Percentiles rank a stretch among this genome's conserved stretches.
These are phyloP conservation scores for Euzophera pinguis DNA, from an alignment of 2,888 invertebrate species.

Conservation along the genomic window DNA sequence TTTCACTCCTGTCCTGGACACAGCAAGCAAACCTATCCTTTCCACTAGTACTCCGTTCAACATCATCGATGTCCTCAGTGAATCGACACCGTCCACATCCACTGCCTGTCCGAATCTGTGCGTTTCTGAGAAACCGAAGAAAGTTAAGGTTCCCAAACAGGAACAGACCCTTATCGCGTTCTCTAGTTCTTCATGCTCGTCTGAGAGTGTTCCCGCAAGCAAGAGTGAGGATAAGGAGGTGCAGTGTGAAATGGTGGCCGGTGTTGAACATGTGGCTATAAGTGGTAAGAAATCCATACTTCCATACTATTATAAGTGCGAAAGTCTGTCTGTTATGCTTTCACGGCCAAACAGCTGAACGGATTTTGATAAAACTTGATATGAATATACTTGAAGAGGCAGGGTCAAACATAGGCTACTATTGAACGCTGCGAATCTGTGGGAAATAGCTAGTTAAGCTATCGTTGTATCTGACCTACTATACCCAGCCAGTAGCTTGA, in stretches of 20 bases:
- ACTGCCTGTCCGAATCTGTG: constrained; percentile 42
- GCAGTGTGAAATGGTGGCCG: constrained; percentile 35
- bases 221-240: constrained; percentile 35
- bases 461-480: too few relatives aligned
- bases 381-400: too few relatives aligned
- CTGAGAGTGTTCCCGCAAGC: constrained; percentile 46
- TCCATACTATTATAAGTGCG: too few relatives aligned
- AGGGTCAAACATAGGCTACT: too few relatives aligned
- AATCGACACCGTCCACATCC: constrained; percentile 52
- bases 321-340: too few relatives aligned
- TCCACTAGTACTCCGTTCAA: constrained; percentile 31
- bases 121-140: constrained; percentile 37
- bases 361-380: too few relatives aligned
- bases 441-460: too few relatives aligned
- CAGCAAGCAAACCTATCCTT: constrained; percentile 22
- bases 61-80: constrained; percentile 56
- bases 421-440: too few relatives aligned
- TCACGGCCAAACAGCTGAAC: too few relatives aligned
- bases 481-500: too few relatives aligned
- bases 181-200: constrained; percentile 55
- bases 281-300: too few relatives aligned
- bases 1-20: constrained; percentile 52
- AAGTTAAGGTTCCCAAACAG: constrained; percentile 36
- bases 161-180: constrained; percentile 55
- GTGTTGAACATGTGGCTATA: constrained; percentile 30